Evolutionary conservation across 2,113 vertebrate species (phyloP), one percentile per base, ranked within the genome.

Genomic region (Gulo gulo): DNA sequence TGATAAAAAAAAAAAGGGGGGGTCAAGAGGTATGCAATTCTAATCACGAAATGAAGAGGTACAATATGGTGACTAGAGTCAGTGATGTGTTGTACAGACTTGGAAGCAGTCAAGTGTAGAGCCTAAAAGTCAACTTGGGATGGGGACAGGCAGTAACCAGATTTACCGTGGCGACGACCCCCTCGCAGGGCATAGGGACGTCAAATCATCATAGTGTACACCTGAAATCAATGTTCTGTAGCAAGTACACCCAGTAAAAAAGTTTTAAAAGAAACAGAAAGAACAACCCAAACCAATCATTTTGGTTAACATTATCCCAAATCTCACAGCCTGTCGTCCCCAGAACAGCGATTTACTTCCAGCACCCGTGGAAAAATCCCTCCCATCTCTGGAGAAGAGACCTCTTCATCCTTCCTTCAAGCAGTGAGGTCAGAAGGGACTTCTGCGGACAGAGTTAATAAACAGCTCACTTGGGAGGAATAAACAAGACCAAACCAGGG

Each of bases 381-480:
- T 71, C 57, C 34, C 8, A 4, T 21, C 42, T 16, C 21, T 18
- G 11, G 47, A 94, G 26, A 92, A 96, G 86, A 83, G 14, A 61
- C 82, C 74, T 63, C 36, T 59, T 95, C 34, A 15, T 12, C 61
- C 59, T 74, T 85, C 61, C 18, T 21, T 73, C 93, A 88, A 95
- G 61, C 76, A 63, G 73, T 52, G 76, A 90, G 91, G 94, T 90
- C 97, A 92, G 85, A 95, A 88, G 79, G 59, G 65, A 93, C 47
- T 79, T 89, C 61, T 0, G 18, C 9, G 47, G 87, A 90, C 6
- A 0, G 18, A 95, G 89, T 96, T 97, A 95, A 97, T 96, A 94
- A 97, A 98, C 94, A 97, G 90, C 87, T 84, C 57, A 84, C 55
- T 76, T 6, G 39, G 23, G 65, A 97, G 92, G 73, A 92, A 97